These are phyloP conservation scores for Fregata magnificens DNA, from an alignment of 2,113 vertebrate species.

Conservation along the genomic window DNA sequence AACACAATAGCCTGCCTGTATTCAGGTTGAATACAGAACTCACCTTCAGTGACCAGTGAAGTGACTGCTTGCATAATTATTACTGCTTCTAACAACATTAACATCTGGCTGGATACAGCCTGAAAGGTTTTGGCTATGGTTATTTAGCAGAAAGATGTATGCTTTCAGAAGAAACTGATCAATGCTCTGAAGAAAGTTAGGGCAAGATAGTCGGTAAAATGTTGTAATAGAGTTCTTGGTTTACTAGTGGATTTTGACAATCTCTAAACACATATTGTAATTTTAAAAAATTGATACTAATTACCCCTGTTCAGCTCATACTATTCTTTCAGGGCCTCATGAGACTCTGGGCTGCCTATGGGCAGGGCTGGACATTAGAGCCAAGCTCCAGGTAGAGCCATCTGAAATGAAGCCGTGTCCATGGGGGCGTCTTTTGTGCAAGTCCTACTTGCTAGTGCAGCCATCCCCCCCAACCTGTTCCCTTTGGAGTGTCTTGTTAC, in stretches of 20 bases:
- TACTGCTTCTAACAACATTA: neutral
- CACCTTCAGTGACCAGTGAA: neutral
- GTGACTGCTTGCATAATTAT: neutral
- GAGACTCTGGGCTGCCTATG: neutral
- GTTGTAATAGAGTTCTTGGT: neutral
- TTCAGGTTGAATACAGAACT: neutral
- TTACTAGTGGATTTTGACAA: neutral
- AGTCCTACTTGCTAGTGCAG: neutral
- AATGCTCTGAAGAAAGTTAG: neutral
- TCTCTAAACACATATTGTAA: neutral
- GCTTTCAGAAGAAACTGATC: neutral
- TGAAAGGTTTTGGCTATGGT: neutral
- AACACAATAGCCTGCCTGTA: neutral
- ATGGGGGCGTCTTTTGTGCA: neutral
- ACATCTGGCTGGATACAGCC: neutral
- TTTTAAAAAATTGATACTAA: neutral
- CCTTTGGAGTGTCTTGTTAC: neutral
- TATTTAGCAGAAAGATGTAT: neutral
- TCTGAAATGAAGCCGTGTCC: neutral
- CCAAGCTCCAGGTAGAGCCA: neutral
- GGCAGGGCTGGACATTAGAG: neutral
- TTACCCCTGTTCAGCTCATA: neutral
- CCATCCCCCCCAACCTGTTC: neutral
- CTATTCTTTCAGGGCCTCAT: neutral
- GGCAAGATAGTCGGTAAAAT: neutral